These are phyloP conservation scores for Chlamydotis undulata DNA, from an alignment of 2,113 vertebrate genomes.

Conservation along the genomic window DNA sequence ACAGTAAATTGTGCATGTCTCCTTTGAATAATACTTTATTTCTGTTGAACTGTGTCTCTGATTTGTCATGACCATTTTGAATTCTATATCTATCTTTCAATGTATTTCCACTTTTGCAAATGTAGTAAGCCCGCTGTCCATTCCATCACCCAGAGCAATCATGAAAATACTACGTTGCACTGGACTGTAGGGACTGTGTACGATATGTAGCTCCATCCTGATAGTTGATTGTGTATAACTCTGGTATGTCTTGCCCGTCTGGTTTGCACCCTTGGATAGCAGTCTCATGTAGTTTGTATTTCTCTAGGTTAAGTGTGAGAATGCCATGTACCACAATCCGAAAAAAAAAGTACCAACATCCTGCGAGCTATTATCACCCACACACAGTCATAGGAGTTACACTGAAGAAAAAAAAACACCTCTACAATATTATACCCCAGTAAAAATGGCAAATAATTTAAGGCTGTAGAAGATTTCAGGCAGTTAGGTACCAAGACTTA, in stretches of 20 bases:
- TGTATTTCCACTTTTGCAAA: not conserved
- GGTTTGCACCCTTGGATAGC: not conserved
- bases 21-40: not conserved
- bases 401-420: not conserved
- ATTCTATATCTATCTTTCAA: not conserved
- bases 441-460: not conserved
- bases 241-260: not conserved
- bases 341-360: not conserved
- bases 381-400: not conserved
- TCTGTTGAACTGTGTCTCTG: not conserved
- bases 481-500: not conserved
- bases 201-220: not conserved
- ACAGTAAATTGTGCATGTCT: rapidly evolving
- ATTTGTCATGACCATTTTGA: not conserved
- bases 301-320: not conserved
- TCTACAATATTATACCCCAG: not conserved
- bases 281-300: not conserved
- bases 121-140: not conserved
- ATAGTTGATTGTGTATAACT: not conserved
- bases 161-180: not conserved
- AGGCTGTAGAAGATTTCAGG: not conserved
- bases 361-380: not conserved
- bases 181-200: not conserved
- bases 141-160: not conserved
- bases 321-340: not conserved